A percentile compares a stretch with the other conserved stretches of the same genome.
These are phyloP conservation scores for Puntigrus tetrazona DNA, from an alignment of 2,113 vertebrate species.

Conservation along the genomic window DNA sequence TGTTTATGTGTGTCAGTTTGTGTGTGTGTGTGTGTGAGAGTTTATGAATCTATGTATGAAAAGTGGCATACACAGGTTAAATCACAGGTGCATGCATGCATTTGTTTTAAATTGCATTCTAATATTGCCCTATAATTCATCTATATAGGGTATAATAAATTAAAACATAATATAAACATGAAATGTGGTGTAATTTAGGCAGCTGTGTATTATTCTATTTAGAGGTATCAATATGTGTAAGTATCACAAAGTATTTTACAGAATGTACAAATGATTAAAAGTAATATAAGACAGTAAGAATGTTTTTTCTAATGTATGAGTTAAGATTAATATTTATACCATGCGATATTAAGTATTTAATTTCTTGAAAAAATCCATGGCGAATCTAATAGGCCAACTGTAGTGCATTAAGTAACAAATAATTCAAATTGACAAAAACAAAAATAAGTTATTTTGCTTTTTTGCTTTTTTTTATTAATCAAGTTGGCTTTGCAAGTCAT, in stretches of 20 bases:
- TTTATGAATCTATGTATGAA: constrained; percentile 32
- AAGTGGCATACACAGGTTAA: background rate
- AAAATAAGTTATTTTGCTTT: too few species aligned
- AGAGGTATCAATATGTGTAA: background rate
- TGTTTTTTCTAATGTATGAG: background rate
- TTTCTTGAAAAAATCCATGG: background rate
- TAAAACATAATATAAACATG: background rate
- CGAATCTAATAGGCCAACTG: too few species aligned
- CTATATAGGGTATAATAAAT: background rate
- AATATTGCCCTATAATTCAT: background rate
- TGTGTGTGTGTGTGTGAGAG: constrained; percentile 44
- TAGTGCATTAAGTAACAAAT: background rate
- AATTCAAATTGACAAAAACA: background rate
- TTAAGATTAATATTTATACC: background rate
- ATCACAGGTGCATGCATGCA: constrained; percentile 21
- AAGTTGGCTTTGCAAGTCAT: too few species aligned
- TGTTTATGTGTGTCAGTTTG: constrained; percentile 54
- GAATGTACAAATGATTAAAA: background rate
- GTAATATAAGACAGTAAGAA: background rate
- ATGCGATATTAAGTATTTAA: too few species aligned
- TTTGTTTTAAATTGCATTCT: background rate
- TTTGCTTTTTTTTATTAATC: too few species aligned
- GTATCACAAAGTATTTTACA: background rate
- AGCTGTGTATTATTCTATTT: background rate
- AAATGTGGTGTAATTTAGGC: background rate